phyloP scores from a whole-genome alignment of 2,113 vertebrate species.

The Orycteropus afer region DNA sequence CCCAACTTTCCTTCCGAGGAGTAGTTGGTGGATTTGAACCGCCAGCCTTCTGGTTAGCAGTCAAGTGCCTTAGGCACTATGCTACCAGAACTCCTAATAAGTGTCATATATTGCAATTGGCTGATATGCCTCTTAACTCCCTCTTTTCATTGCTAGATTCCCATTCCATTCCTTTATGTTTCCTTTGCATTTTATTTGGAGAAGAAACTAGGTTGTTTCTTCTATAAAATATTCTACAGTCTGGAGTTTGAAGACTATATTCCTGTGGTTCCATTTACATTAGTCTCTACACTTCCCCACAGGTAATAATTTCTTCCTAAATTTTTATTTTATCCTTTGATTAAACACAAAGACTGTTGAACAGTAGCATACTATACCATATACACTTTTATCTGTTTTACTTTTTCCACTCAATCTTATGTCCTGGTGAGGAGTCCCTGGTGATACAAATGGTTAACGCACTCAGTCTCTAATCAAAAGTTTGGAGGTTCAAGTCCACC shows the following conservation, averaged over 20 bases:
- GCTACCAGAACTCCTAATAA: too few relatives aligned
- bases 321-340: conserved; percentile 1
- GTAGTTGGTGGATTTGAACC: too few relatives aligned
- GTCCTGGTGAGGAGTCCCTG: too few relatives aligned
- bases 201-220: background rate
- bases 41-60: too few relatives aligned
- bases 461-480: too few relatives aligned
- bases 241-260: background rate
- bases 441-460: too few relatives aligned
- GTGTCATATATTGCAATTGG: background rate
- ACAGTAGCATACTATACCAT: background rate
- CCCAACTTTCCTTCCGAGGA: too few relatives aligned
- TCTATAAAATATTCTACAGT: background rate
- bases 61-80: too few relatives aligned
- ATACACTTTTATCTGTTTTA: background rate
- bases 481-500: too few relatives aligned
- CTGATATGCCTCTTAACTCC: background rate
- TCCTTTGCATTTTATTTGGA: background rate
- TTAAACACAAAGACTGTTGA: background rate
- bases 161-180: background rate
- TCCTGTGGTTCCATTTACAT: background rate
- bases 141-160: background rate
- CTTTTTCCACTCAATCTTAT: background rate
- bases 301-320: background rate
- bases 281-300: background rate